phyloP scores from a whole-genome alignment of 2,888 invertebrate species.

The Opisthograptis luteolata region DNA sequence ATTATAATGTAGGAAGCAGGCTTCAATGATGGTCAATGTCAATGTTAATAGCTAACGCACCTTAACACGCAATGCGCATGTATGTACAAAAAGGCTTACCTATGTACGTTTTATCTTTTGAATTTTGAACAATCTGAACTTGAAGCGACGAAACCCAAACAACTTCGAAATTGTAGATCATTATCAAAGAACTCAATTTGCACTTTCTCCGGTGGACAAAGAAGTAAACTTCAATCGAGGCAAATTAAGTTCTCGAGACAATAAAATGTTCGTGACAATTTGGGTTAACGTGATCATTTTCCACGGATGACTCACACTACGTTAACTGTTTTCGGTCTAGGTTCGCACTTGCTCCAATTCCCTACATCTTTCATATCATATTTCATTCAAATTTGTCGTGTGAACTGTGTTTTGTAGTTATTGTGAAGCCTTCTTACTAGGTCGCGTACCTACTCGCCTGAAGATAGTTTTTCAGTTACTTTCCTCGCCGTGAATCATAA shows the following conservation, averaged over 20 bases:
- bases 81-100: slow-evolving; percentile 52
- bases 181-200: slow-evolving; percentile 27
- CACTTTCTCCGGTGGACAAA: slow-evolving; percentile 34
- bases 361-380: slow-evolving; percentile 72
- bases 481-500: slow-evolving; percentile 8
- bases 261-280: slow-evolving; percentile 59
- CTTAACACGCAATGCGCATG: slow-evolving; percentile 43
- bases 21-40: slow-evolving; percentile 59
- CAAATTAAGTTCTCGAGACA: slow-evolving; percentile 55
- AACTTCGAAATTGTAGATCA: slow-evolving; percentile 34
- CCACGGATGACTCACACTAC: slow-evolving; percentile 63
- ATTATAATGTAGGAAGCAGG: slow-evolving; percentile 17
- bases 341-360: slow-evolving; percentile 69
- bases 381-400: slow-evolving; percentile 62
- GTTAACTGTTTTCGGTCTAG: slow-evolving; percentile 67
- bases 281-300: slow-evolving; percentile 66
- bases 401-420: slow-evolving; percentile 53
- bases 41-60: slow-evolving; percentile 45
- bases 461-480: slow-evolving; percentile 30
- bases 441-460: slow-evolving; percentile 31
- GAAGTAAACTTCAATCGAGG: slow-evolving; percentile 47
- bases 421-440: slow-evolving; percentile 40
- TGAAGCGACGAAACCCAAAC: slow-evolving; percentile 39
- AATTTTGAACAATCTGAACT: slow-evolving; percentile 39
- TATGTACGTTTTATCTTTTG: slow-evolving; percentile 22